Conservation (phyloP, 2,113 vertebrate species). For the Gymnogyps californianus region DNA sequence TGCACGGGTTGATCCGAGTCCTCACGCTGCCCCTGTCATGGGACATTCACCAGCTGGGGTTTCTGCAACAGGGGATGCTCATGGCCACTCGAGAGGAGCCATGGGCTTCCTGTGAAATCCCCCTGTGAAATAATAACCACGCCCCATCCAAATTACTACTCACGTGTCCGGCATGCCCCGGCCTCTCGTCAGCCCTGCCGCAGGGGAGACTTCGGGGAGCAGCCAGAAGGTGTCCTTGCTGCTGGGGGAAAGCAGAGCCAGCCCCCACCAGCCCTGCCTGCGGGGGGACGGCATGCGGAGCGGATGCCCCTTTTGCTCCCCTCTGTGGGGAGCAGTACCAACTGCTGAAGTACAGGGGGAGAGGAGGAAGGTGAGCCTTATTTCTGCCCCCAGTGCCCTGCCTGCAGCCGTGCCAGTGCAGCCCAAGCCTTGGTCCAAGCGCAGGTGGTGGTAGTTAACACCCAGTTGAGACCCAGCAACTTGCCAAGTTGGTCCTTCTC, state of each 20-base stretch:
- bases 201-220: too few species aligned
- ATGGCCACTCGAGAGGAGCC: neutral
- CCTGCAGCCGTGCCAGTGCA: neutral
- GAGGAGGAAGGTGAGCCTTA: neutral
- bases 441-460: neutral
- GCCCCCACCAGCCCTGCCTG: neutral
- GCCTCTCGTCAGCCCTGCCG: fast-evolving
- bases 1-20: neutral
- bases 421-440: neutral
- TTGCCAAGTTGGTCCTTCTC: neutral
- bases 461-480: neutral
- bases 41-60: neutral
- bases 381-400: neutral
- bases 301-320: neutral
- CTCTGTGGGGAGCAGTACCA: neutral
- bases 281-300: fast-evolving
- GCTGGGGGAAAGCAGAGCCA: neutral
- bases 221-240: neutral
- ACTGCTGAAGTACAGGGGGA: neutral
- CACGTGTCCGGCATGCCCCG: fast-evolving
- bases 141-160: neutral
- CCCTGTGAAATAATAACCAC: neutral
- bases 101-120: neutral
- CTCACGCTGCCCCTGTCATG: neutral
- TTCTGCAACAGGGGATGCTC: neutral